Evolutionary conservation across 1,140 invertebrate species (phyloP).

Genomic region (Drosophila busckii): DNA sequence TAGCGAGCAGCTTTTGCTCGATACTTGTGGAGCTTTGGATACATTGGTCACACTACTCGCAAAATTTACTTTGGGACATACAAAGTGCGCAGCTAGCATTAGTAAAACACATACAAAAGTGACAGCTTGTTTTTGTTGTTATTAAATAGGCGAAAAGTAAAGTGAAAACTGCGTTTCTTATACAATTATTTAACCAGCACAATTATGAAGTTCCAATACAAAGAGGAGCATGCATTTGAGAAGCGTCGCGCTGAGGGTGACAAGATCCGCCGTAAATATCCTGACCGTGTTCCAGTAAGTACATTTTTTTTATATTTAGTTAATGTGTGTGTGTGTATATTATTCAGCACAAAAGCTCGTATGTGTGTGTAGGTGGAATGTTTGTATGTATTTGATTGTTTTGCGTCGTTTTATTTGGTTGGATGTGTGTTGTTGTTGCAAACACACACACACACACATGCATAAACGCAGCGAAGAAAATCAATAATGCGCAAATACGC

Average conservation of each 20-base stretch:
- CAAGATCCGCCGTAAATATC: constrained; percentile 85
- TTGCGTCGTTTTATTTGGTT: constrained; percentile 62
- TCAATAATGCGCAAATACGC: constrained; percentile 67
- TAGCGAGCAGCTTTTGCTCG: background rate
- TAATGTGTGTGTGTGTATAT: constrained; percentile 15
- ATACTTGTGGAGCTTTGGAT: constrained; percentile 7
- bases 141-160: constrained; percentile 24
- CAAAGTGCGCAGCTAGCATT: constrained; percentile 25
- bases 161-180: constrained; percentile 77
- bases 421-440: constrained; percentile 42
- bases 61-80: too few species aligned
- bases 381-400: constrained; percentile 61
- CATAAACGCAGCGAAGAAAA: constrained; percentile 39
- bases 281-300: constrained; percentile 98
- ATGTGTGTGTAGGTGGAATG: constrained; percentile 13
- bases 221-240: constrained; percentile 99
- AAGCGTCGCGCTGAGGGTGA: constrained; percentile 96
- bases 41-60: constrained; percentile 27
- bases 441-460: constrained; percentile 3
- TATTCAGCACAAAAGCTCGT: constrained; percentile 17
- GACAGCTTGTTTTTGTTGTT: constrained; percentile 37
- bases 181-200: constrained; percentile 53
- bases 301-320: constrained; percentile 20
- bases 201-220: constrained; percentile 99
- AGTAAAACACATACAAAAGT: constrained; percentile 25